phyloP scores from a whole-genome alignment of 2,797 vertebrate genomes.

The Knipowitschia caucasica region DNA sequence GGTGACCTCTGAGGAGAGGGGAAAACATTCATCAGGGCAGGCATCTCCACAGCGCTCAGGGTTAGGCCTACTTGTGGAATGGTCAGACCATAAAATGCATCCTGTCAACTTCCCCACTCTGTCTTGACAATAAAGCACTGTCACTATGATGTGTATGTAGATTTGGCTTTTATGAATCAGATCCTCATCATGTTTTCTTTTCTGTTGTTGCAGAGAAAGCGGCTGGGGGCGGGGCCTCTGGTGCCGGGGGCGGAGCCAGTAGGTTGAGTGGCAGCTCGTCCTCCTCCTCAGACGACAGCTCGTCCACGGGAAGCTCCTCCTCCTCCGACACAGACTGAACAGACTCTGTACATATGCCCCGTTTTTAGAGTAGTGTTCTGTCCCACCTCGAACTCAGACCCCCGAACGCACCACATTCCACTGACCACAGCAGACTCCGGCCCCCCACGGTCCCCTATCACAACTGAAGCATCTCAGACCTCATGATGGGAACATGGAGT shows the following conservation, averaged over 20 bases:
- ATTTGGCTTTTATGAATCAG: too few species aligned
- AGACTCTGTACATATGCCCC: conserved; percentile 10
- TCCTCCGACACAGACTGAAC: conserved; percentile 96
- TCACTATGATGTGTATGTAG: too few species aligned
- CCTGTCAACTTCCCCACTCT: too few species aligned
- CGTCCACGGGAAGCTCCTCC: conserved; percentile 94
- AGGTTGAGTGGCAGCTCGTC: conserved; percentile 91
- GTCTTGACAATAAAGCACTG: too few species aligned
- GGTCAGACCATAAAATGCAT: too few species aligned
- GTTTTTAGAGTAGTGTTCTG: conserved; percentile 2
- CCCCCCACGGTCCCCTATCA: neutral
- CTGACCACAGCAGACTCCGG: neutral
- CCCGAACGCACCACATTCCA: conserved; percentile 9
- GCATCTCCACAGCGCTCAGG: too few species aligned
- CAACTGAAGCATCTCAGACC: neutral
- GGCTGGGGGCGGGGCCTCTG: conserved; percentile 74
- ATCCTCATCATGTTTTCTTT: conserved; percentile 5
- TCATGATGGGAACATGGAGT: neutral
- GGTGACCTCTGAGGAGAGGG: too few species aligned
- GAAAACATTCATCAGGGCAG: too few species aligned
- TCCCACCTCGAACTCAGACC: conserved; percentile 2
- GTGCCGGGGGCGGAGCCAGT: conserved; percentile 83
- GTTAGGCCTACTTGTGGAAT: too few species aligned
- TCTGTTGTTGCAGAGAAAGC: conserved; percentile 80
- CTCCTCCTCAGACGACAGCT: conserved; percentile 93